Base-by-base conservation (phyloP, 2,113 vertebrate species). In the Malaclemys terrapin region DNA sequence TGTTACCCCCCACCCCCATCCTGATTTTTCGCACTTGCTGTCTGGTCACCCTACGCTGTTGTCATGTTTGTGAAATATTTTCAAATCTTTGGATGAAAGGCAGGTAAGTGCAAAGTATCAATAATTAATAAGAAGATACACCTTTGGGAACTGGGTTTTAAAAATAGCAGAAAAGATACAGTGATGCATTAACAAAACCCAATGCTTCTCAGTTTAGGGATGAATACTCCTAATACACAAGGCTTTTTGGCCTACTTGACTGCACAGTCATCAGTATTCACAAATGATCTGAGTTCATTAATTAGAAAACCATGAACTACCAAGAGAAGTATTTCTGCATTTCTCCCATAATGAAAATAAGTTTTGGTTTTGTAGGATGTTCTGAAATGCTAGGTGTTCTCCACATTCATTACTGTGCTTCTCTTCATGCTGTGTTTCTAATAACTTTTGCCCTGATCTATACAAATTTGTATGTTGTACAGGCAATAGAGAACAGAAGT, bases 51-150 rank as follows among this genome's bases (percentile, higher is more conserved):
- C 50, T 20, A 75, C 4, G 14, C 11, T 2, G 20, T 14, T 62
- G 87, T 82, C 49, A 81, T 91, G 91, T 53, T 10, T 86, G 47
- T 80, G 89, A 93, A 91, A 8, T 13, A 65, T 93, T 95, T 94
- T 90, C 76, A 90, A 84, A 90, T 47, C 45, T 75, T 87, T 87
- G 85, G 5, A 54, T 96, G 54, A 86, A 94, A 96, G 85, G 11
- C 80, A 87, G 24, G 82, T 83, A 91, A 94, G 35, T 22, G 17
- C 16, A 27, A 69, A 84, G 1, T 19, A 91, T 62, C 57, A 89
- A 59, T 94, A 94, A 85, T 83, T 83, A 78, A 85, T 53, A 80
- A 22, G 35, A 89, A 72, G 19, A 87, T 83, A 27, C 52, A 12
- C 27, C 24, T 91, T 89, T 92, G 54, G 86, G 91, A 95, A 85